These are phyloP conservation scores for Toxostoma redivivum DNA, from an alignment of 2,113 vertebrate genomes.

Conservation along the genomic window DNA sequence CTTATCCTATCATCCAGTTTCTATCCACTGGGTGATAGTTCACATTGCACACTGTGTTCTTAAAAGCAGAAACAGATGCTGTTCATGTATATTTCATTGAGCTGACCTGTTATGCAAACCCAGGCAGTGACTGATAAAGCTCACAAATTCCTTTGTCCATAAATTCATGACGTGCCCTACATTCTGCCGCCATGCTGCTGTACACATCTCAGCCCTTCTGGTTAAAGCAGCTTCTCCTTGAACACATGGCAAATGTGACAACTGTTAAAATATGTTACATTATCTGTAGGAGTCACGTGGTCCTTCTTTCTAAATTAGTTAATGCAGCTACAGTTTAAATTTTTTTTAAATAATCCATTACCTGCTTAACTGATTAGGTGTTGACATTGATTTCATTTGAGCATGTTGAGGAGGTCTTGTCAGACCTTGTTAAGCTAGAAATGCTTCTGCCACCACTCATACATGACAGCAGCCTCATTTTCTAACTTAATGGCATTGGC, in stretches of 20 bases:
- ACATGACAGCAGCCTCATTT: slow-evolving; percentile 56
- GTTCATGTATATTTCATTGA: slow-evolving; percentile 58
- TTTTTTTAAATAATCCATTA: slow-evolving; percentile 53
- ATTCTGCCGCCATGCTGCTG: not conserved
- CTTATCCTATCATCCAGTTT: not conserved
- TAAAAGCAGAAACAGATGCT: slow-evolving; percentile 66
- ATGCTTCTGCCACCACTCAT: slow-evolving; percentile 44
- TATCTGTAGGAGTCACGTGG: not conserved
- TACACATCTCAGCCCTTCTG: not conserved
- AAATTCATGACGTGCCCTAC: slow-evolving; percentile 2
- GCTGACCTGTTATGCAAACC: not conserved
- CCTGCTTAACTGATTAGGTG: slow-evolving; percentile 57
- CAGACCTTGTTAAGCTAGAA: slow-evolving; percentile 54
- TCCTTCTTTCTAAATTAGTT: slow-evolving; percentile 25
- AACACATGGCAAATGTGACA: slow-evolving; percentile 11
- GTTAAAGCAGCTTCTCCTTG: slow-evolving; percentile 27
- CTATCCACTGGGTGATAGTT: not conserved
- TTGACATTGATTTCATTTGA: slow-evolving; percentile 51
- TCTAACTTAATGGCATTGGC: slow-evolving; percentile 43
- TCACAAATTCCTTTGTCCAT: slow-evolving; percentile 38
- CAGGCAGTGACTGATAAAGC: slow-evolving; percentile 36
- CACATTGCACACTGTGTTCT: slow-evolving; percentile 8
- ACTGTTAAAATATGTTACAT: slow-evolving; percentile 36
- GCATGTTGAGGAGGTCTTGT: slow-evolving; percentile 40
- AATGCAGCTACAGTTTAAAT: not conserved